Evolutionary conservation across 2,113 vertebrate species (phyloP).

Genomic region (Oceanodroma tethys): DNA sequence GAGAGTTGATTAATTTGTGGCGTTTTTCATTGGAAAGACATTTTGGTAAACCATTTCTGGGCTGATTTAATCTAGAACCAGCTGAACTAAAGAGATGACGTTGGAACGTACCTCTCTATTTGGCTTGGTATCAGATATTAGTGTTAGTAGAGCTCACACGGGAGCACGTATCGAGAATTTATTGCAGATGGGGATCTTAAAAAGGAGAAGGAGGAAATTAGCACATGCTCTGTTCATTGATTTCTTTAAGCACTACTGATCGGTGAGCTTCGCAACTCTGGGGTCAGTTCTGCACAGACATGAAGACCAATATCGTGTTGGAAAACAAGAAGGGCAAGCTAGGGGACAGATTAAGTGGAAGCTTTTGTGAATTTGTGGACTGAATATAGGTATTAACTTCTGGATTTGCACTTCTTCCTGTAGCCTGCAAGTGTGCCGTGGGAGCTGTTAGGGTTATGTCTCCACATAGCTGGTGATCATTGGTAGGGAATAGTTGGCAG

Average conservation of each 20-base stretch:
- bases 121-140: background rate
- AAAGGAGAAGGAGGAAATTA: constrained; percentile 11
- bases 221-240: background rate
- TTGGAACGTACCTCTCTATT: background rate
- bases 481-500: background rate
- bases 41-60: background rate
- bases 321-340: background rate
- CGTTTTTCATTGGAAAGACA: background rate
- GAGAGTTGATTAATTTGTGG: background rate
- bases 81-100: background rate
- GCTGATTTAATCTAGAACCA: background rate
- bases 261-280: background rate
- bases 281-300: background rate
- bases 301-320: background rate
- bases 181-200: background rate
- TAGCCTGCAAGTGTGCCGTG: background rate
- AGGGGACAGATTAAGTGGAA: background rate
- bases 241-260: background rate
- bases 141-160: background rate
- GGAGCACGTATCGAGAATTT: fast-evolving
- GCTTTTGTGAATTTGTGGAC: background rate
- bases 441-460: background rate
- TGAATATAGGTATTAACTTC: background rate
- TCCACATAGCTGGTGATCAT: fast-evolving
- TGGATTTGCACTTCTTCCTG: fast-evolving